phyloP scores from a whole-genome alignment of 2,888 invertebrate genomes.

The Tetranychus truncatus region DNA sequence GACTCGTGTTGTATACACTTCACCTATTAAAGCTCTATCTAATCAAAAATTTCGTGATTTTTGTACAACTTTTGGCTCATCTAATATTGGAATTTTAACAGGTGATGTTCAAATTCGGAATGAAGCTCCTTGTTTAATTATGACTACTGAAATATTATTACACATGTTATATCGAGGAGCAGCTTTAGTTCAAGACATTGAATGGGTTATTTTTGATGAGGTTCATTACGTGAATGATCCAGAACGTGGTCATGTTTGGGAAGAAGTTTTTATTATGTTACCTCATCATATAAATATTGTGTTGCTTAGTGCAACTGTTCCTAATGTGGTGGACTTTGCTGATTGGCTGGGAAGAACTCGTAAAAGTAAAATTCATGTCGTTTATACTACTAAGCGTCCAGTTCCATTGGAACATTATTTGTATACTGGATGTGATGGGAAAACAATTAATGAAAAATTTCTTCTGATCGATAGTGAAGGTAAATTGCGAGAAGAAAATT shows the following conservation, averaged over 20 bases:
- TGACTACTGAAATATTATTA: constrained; percentile 91
- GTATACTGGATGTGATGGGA: constrained; percentile 57
- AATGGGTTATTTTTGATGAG: constrained; percentile 98
- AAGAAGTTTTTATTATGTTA: constrained; percentile 51
- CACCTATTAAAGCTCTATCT: constrained; percentile 94
- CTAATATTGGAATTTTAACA: constrained; percentile 62
- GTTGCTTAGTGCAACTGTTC: constrained; percentile 92
- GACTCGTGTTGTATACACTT: constrained; percentile 69
- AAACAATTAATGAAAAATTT: constrained; percentile 47
- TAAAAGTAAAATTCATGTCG: constrained; percentile 68
- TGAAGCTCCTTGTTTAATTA: constrained; percentile 81
- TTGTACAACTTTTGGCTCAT: constrained; percentile 65
- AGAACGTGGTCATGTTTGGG: constrained; percentile 93
- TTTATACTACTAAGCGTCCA: constrained; percentile 76
- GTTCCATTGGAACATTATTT: constrained; percentile 87
- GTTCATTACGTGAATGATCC: constrained; percentile 96
- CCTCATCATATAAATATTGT: constrained; percentile 88
- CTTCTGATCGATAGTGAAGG: constrained; percentile 58
- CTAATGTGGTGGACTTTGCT: constrained; percentile 44
- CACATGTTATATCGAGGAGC: constrained; percentile 78
- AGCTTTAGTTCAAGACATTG: constrained; percentile 81
- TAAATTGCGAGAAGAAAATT: constrained; percentile 48
- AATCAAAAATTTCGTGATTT: constrained; percentile 98
- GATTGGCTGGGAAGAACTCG: constrained; percentile 34
- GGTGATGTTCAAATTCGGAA: constrained; percentile 32